These are phyloP conservation scores for Carettochelys insculpta DNA, from an alignment of 2,113 vertebrate species.

Conservation along the genomic window DNA sequence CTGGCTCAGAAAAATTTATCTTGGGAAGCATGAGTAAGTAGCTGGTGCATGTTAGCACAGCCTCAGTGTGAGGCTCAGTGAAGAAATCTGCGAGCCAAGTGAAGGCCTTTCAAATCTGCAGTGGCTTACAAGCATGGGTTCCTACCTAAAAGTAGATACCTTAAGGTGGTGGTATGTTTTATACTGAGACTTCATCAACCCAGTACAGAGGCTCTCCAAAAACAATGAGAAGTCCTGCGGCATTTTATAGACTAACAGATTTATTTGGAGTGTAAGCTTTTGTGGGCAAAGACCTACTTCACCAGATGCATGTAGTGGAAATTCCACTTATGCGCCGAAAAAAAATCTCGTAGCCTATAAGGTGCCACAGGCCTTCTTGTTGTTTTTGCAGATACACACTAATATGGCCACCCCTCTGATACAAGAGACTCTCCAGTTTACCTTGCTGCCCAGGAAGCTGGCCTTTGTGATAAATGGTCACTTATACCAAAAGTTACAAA, in stretches of 20 bases:
- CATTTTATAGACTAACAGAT: no score
- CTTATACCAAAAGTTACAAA: neutral
- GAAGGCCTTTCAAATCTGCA: no score
- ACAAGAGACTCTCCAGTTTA: neutral
- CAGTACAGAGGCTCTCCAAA: no score
- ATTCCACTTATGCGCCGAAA: no score
- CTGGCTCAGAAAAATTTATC: neutral
- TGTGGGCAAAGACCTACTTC: no score
- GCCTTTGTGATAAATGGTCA: neutral
- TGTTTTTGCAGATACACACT: no score
- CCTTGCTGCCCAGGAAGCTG: neutral
- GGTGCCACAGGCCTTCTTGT: no score
- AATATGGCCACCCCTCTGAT: no score
- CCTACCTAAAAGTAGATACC: neutral
- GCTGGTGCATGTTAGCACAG: neutral
- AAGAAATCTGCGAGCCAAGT: neutral
- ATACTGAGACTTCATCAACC: neutral
- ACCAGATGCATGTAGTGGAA: no score
- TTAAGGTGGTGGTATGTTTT: neutral
- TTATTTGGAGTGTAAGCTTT: no score
- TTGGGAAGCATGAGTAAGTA: neutral
- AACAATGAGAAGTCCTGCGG: neutral
- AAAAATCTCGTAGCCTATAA: no score
- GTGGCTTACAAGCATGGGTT: neutral
- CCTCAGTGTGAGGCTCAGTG: neutral